A percentile compares a stretch with the other conserved stretches of the same genome.
Conservation (phyloP, 2,797 vertebrate species). For the Pangasius mekongensis region DNA sequence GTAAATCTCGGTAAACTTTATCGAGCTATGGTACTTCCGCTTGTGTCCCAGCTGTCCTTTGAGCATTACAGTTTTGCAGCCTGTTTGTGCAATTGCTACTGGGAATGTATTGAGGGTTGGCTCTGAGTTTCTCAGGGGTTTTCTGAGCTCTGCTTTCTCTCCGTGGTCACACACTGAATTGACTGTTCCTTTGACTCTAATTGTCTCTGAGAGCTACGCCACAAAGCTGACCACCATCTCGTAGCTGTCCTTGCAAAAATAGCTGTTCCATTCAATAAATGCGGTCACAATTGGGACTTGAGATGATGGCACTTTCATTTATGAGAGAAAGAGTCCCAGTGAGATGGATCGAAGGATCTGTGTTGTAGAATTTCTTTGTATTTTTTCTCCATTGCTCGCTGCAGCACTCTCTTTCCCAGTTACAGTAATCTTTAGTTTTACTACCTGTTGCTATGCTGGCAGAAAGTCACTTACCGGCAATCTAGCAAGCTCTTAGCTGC, state of each 20-base stretch:
- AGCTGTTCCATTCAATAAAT: background rate
- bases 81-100: background rate
- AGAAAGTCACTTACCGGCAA: conserved; percentile 10
- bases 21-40: background rate
- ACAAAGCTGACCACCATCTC: background rate
- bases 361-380: background rate
- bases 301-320: background rate
- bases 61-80: background rate
- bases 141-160: background rate
- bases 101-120: background rate
- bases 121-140: background rate
- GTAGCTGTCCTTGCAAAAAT: background rate
- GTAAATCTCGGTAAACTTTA: background rate
- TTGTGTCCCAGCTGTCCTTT: background rate
- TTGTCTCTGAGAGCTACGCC: background rate
- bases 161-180: background rate
- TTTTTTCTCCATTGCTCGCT: background rate
- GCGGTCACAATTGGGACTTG: background rate
- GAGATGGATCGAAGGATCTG: background rate
- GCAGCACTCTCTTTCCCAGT: background rate
- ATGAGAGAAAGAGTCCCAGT: background rate
- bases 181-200: background rate
- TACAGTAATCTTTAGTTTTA: background rate
- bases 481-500: conserved; percentile 8
- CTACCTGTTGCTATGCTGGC: background rate